Percentiles rank a stretch among this genome's conserved stretches.
These are phyloP conservation scores for Drosophila greeni DNA, from an alignment of 2,888 invertebrate genomes.

Conservation along the genomic window DNA sequence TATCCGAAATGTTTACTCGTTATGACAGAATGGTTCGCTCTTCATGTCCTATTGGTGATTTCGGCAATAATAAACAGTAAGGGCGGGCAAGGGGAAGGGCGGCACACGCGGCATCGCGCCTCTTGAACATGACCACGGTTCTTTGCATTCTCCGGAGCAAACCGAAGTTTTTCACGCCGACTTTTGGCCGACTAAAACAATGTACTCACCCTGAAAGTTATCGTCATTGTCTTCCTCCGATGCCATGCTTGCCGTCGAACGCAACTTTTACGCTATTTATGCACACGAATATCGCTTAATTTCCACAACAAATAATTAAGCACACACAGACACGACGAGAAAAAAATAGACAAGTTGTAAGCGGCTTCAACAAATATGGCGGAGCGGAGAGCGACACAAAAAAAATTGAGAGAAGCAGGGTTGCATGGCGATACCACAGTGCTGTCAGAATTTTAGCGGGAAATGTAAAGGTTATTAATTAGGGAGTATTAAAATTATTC, in stretches of 20 bases:
- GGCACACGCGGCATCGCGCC: constrained; percentile 58
- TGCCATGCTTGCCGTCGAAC: constrained; percentile 82
- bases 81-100: constrained; percentile 51
- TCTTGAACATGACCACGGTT: constrained; percentile 73
- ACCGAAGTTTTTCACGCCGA: constrained; percentile 56
- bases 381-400: constrained; percentile 46
- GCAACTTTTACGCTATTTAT: constrained; percentile 58
- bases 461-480: background rate
- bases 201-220: constrained; percentile 88
- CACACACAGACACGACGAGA: constrained; percentile 71
- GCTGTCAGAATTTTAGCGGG: constrained; percentile 1
- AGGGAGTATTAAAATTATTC: background rate
- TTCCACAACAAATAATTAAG: constrained; percentile 68
- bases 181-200: constrained; percentile 43
- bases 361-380: constrained; percentile 63
- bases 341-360: constrained; percentile 57
- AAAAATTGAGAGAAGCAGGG: constrained; percentile 32
- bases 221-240: constrained; percentile 93
- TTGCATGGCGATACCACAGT: constrained; percentile 27
- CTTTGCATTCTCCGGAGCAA: constrained; percentile 48
- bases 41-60: constrained; percentile 16
- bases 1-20: constrained; percentile 16
- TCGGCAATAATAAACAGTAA: constrained; percentile 34
- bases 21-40: background rate
- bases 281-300: constrained; percentile 65